Percentiles rank a stretch among this genome's conserved stretches.
Evolutionary conservation across 2,888 invertebrate genomes (phyloP).

Genomic region (Mesochorus sp.): DNA sequence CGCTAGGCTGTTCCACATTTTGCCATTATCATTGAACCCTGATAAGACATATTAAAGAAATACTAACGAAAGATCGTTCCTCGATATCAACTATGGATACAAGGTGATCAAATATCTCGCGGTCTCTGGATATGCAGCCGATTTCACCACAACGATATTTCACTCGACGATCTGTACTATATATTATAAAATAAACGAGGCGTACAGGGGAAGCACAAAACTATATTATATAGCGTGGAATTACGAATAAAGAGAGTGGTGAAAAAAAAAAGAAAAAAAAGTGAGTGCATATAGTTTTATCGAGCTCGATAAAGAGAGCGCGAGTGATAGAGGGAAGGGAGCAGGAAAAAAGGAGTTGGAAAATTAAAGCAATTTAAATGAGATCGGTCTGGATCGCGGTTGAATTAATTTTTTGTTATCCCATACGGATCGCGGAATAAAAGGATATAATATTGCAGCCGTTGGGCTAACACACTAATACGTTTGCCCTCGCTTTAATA

Average conservation of each 20-base stretch:
- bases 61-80: constrained; percentile 34
- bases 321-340: constrained; percentile 17
- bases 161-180: constrained; percentile 35
- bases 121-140: constrained; percentile 11
- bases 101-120: constrained; percentile 53
- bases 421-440: constrained; percentile 47
- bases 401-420: constrained; percentile 63
- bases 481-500: constrained; percentile 30
- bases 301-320: constrained; percentile 31
- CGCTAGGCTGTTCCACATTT: constrained; percentile 15
- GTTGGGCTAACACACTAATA: constrained; percentile 30
- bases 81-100: constrained; percentile 33
- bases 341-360: constrained; percentile 30
- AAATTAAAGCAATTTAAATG: constrained; percentile 60
- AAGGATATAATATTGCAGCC: constrained; percentile 46
- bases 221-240: constrained; percentile 1
- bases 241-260: constrained; percentile 32
- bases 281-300: constrained; percentile 45
- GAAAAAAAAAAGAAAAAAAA: no score
- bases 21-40: constrained; percentile 41
- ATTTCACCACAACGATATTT: constrained; percentile 57
- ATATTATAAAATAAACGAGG: constrained; percentile 50
- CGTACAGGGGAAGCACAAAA: background rate
- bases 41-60: constrained; percentile 46
- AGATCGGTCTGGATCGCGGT: constrained; percentile 54